Conservation (phyloP, 2,113 vertebrate species). For the Corythornis cristatus region DNA sequence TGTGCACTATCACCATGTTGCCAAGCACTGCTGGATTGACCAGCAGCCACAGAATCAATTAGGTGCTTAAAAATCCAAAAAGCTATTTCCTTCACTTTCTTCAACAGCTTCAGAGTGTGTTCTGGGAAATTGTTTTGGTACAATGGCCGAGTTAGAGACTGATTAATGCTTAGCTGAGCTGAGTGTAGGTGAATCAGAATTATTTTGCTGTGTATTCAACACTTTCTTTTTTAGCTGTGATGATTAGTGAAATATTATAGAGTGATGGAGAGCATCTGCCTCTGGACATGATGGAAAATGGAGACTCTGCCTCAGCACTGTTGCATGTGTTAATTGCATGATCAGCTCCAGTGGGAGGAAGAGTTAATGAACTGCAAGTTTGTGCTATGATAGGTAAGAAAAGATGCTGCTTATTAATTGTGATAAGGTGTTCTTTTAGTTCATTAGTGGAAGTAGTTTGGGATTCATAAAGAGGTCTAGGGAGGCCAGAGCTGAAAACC, state of each 20-base stretch:
- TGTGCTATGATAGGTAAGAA: neutral
- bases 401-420: neutral
- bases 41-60: constrained; percentile 27
- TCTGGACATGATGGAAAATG: neutral
- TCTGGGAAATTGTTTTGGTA: neutral
- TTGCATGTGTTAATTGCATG: neutral
- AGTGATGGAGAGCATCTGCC: neutral
- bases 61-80: constrained; percentile 32
- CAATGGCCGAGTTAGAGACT: neutral
- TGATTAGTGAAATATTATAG: neutral
- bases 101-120: neutral
- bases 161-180: neutral
- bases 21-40: constrained; percentile 25
- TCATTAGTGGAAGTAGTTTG: neutral
- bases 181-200: neutral
- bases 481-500: neutral
- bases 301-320: neutral
- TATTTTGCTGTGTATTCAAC: neutral
- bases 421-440: neutral
- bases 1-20: constrained; percentile 16
- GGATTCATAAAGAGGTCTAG: neutral
- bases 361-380: neutral
- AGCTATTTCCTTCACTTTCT: constrained; percentile 39
- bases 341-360: neutral
- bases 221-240: neutral